These are phyloP conservation scores for Pseudomyrmex gracilis DNA, from an alignment of 1,140 invertebrate genomes.

Conservation along the genomic window DNA sequence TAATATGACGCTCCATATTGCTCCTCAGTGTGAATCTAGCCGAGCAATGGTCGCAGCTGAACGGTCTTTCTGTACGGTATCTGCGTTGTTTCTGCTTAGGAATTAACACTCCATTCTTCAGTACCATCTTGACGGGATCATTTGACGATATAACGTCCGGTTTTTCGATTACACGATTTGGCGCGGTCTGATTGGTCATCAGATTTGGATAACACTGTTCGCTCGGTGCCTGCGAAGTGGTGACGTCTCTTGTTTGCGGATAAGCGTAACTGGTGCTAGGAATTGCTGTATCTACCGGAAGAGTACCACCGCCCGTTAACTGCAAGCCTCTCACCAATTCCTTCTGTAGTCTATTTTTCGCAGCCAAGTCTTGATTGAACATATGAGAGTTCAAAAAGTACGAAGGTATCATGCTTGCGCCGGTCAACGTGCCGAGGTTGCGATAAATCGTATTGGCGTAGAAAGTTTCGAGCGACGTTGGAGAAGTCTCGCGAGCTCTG, in stretches of 20 bases:
- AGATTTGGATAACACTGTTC: constrained; percentile 73
- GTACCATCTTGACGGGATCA: constrained; percentile 94
- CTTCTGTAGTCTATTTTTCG: constrained; percentile 89
- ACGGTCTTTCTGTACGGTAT: constrained; percentile 96
- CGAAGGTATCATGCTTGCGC: constrained; percentile 84
- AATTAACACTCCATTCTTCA: constrained; percentile 95
- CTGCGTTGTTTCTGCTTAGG: constrained; percentile 96
- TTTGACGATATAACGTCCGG: constrained; percentile 71
- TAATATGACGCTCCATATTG: constrained; percentile 97
- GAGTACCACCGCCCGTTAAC: constrained; percentile 88
- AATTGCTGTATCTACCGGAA: constrained; percentile 86
- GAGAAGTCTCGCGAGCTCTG: constrained; percentile 80
- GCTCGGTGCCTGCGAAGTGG: constrained; percentile 53
- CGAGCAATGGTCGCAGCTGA: constrained; percentile 94
- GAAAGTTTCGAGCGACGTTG: constrained; percentile 82
- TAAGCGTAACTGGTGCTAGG: constrained; percentile 73
- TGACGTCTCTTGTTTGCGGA: constrained; percentile 65
- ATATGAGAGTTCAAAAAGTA: constrained; percentile 86
- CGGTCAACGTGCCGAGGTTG: constrained; percentile 84
- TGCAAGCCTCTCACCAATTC: constrained; percentile 88
- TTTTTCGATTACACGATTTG: constrained; percentile 57
- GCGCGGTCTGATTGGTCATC: constrained; percentile 75
- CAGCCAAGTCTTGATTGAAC: constrained; percentile 87
- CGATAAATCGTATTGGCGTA: constrained; percentile 85
- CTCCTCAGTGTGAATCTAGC: constrained; percentile 95